phyloP scores from a whole-genome alignment of 2,888 invertebrate species.

The Eupithecia dodoneata region DNA sequence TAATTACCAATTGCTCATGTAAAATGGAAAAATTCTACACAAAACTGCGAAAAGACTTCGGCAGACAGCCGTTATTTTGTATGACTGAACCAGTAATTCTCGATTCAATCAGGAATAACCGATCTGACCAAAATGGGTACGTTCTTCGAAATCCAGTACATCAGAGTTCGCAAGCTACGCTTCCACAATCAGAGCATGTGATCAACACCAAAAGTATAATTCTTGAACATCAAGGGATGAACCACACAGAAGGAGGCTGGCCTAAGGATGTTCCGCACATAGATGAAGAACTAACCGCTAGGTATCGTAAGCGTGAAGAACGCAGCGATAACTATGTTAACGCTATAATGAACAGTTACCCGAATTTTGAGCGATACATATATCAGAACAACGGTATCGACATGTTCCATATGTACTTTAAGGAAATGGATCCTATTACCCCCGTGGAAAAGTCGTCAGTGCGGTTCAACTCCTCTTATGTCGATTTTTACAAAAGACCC shows the following conservation, averaged over 20 bases:
- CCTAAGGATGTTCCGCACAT: conserved; percentile 87
- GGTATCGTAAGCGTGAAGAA: conserved; percentile 89
- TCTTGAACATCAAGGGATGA: conserved; percentile 81
- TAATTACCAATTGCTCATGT: too few species aligned
- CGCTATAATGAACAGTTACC: conserved; percentile 81
- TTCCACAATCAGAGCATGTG: conserved; percentile 62
- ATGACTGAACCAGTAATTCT: conserved; percentile 58
- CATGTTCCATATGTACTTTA: conserved; percentile 89
- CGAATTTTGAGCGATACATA: conserved; percentile 85
- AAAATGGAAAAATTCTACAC: conserved; percentile 57
- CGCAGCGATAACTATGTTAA: conserved; percentile 89
- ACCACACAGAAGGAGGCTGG: conserved; percentile 92
- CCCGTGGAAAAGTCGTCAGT: conserved; percentile 78
- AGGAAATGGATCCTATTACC: conserved; percentile 73
- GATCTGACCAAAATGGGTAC: conserved; percentile 61
- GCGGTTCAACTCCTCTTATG: conserved; percentile 86
- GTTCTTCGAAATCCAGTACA: conserved; percentile 75
- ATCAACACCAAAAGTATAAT: conserved; percentile 85
- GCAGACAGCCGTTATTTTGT: conserved; percentile 73
- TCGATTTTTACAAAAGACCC: conserved; percentile 76
- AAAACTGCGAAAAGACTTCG: conserved; percentile 73
- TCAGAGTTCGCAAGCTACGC: conserved; percentile 65
- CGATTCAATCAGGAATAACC: conserved; percentile 63
- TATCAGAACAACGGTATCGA: conserved; percentile 90
- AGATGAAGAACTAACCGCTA: conserved; percentile 87